Evolutionary conservation across 2,113 vertebrate genomes (phyloP), one percentile per base, ranked within the genome.

Genomic region (Micronycteris hirsuta): DNA sequence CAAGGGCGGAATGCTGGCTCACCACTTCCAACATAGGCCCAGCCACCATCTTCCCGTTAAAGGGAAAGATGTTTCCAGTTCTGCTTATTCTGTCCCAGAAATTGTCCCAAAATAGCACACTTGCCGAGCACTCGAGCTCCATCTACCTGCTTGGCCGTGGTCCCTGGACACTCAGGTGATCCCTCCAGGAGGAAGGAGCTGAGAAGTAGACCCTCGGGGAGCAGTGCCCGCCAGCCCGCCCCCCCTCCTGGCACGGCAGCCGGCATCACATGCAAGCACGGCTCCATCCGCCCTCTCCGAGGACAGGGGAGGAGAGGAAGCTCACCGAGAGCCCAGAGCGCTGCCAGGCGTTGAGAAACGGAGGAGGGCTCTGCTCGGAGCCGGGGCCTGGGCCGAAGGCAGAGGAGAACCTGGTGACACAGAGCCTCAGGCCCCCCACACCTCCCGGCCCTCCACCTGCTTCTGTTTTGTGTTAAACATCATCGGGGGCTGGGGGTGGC

Each of bases 101-200:
- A 52, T 19, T 47, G 45, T 81, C 70, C 47, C 65, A 56, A 28
- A n/a, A 41, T 38, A 73, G 70, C 78, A 9, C 24, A 38, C 90
- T 92, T 94, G 36, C 56, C 33, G 41, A 82, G 92, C 73, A 2
- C 63, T 76, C 49, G 14, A 14, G 85, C 78, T 65, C 47, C 61
- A 8, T 86, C 71, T 77, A 31, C 47, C 47, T 89, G 77, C 63
- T 58, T 17, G 73, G 87, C 49, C 26, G 3, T 0, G 63, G 94
- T 33, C 73, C 45, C 5, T 0, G 49, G 93, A 61, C 67, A 47
- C 89, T 96, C 94, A 95, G 93, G 89, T 97, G 97, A 97, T 70
- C 78, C 67, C 54, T 80, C 24, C 3, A 15, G 76, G 70, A 61
- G 83, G 73, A 93, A 83, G 83, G 38, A 90, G 86, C 95, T 73